These are phyloP conservation scores for Echinarachnius parma DNA, from an alignment of 53 echinoderm and acorn worm species.

Conservation along the genomic window DNA sequence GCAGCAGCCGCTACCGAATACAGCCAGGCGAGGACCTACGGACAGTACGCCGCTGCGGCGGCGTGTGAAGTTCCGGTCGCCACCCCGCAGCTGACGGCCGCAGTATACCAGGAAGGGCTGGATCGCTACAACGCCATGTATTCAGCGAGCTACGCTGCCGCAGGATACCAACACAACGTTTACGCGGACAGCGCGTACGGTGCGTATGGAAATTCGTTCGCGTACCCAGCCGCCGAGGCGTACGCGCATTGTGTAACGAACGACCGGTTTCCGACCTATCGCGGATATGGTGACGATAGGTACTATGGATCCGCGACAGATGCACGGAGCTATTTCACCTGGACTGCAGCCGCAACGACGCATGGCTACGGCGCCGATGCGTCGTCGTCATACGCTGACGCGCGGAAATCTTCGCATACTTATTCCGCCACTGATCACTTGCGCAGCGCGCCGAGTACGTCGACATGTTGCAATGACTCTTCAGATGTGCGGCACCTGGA, in stretches of 20 bases:
- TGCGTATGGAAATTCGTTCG: conserved; percentile 79
- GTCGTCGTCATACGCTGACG: conserved; percentile 29
- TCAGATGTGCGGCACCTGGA: conserved; percentile 52
- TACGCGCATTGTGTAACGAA: conserved; percentile 90
- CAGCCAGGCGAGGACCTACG: conserved; percentile 75
- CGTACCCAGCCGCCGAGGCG: conserved; percentile 86
- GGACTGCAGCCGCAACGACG: conserved; percentile 38
- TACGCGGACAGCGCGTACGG: conserved; percentile 88
- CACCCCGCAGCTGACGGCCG: conserved; percentile 69
- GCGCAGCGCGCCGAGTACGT: conserved; percentile 27
- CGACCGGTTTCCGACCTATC: conserved; percentile 76
- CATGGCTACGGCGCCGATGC: conserved; percentile 53
- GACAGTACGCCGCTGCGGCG: conserved; percentile 55
- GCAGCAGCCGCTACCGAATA: conserved; percentile 68
- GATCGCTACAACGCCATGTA: conserved; percentile 96
- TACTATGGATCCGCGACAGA: conserved; percentile 69
- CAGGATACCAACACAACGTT: conserved; percentile 84
- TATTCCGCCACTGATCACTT: conserved; percentile 36
- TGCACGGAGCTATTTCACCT: conserved; percentile 56
- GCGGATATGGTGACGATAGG: conserved; percentile 84
- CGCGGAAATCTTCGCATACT: conserved; percentile 50
- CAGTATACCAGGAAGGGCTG: conserved; percentile 84
- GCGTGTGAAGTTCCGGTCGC: conserved; percentile 91
- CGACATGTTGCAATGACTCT: conserved; percentile 55
- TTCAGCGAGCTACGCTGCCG: conserved; percentile 78